Conservation (phyloP, 2,888 invertebrate species). For the Leptura quadrifasciata region DNA sequence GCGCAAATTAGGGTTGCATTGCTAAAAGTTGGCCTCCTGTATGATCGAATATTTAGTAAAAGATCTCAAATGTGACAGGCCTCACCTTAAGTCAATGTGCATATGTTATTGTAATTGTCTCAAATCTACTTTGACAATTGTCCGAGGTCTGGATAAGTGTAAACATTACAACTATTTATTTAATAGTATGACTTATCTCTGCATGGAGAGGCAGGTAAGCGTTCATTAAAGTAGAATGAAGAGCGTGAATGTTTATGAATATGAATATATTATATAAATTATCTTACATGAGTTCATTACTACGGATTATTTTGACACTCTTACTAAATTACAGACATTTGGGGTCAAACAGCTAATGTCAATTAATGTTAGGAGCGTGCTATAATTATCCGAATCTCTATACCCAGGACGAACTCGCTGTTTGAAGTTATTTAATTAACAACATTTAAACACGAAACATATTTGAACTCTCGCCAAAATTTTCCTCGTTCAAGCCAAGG, state of each 20-base stretch:
- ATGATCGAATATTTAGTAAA: too few relatives aligned
- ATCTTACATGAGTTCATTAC: background rate
- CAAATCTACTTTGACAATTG: too few relatives aligned
- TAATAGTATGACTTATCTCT: too few relatives aligned
- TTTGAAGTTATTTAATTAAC: conserved; percentile 20
- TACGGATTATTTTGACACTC: background rate
- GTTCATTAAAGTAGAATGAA: background rate
- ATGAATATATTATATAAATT: background rate
- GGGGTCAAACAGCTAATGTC: conserved; percentile 10
- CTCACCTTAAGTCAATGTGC: too few relatives aligned
- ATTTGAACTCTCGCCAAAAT: conserved; percentile 25
- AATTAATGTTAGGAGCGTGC: conserved; percentile 12
- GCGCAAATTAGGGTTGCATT: too few relatives aligned
- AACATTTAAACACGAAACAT: conserved; percentile 14
- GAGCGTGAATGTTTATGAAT: background rate
- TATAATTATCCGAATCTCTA: conserved; percentile 11
- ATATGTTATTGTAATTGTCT: too few relatives aligned
- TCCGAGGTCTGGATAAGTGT: too few relatives aligned
- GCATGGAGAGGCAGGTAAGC: background rate
- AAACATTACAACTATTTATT: too few relatives aligned
- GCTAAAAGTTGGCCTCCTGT: too few relatives aligned
- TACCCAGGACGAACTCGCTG: conserved; percentile 6
- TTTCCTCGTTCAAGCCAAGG: background rate
- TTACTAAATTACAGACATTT: conserved; percentile 13
- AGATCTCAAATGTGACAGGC: too few relatives aligned